These are phyloP conservation scores for Sebastes schlegelii DNA, from an alignment of 2,113 vertebrate species.

Conservation along the genomic window DNA sequence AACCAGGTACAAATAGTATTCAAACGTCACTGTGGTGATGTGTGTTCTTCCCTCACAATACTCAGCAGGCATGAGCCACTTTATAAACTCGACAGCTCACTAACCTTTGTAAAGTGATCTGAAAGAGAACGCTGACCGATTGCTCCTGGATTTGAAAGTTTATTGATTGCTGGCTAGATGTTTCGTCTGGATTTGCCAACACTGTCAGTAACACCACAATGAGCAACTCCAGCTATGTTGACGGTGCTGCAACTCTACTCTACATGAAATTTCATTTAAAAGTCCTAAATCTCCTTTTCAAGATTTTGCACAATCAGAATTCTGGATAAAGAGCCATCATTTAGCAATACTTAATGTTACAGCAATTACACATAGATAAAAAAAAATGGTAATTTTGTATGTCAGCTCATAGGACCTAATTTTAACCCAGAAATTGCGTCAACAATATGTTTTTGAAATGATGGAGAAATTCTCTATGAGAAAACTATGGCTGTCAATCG, in stretches of 20 bases:
- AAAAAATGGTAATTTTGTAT: not conserved
- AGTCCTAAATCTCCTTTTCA: not conserved
- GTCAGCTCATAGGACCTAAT: not conserved
- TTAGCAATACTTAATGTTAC: not conserved
- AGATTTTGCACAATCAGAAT: not conserved
- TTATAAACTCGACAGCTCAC: conserved; percentile 15
- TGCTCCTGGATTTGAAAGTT: conserved; percentile 7
- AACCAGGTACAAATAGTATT: not conserved
- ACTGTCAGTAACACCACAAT: conserved; percentile 8
- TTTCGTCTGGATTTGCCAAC: conserved; percentile 13
- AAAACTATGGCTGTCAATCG: no score
- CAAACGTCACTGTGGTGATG: not conserved
- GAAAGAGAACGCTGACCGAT: conserved; percentile 7
- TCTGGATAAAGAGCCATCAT: not conserved
- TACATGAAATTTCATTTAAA: not conserved
- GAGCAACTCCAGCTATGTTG: not conserved
- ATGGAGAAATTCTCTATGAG: no score
- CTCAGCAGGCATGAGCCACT: conserved; percentile 3
- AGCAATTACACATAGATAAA: not conserved
- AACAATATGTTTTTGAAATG: not conserved
- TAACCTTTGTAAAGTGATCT: conserved; percentile 7
- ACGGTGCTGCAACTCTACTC: not conserved
- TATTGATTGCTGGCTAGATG: conserved; percentile 21
- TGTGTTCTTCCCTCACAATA: not conserved
- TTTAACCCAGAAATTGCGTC: not conserved